Evolutionary conservation across 2,888 invertebrate species (phyloP).

Genomic region (Portevinia maculata): DNA sequence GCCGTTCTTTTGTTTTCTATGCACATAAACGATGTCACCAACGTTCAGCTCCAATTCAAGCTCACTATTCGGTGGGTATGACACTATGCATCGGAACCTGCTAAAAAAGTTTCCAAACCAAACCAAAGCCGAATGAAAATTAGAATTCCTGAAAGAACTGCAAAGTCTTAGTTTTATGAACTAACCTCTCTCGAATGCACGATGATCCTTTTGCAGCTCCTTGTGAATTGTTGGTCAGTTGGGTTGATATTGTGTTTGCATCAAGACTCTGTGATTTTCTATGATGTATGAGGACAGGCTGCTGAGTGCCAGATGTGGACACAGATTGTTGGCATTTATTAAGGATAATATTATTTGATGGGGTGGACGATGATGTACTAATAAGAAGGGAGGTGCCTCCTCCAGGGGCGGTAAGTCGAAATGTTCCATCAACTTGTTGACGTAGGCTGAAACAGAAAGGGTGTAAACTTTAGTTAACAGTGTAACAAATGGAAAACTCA

Average conservation of each 20-base stretch:
- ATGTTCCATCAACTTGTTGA: slow-evolving; percentile 62
- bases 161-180: slow-evolving; percentile 33
- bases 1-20: slow-evolving; percentile 95
- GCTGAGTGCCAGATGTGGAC: slow-evolving; percentile 42
- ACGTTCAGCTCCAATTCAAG: slow-evolving; percentile 95
- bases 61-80: slow-evolving; percentile 97
- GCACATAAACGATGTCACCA: slow-evolving; percentile 95
- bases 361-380: slow-evolving; percentile 61
- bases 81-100: slow-evolving; percentile 94
- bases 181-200: slow-evolving; percentile 83
- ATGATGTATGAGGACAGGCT: slow-evolving; percentile 83
- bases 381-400: slow-evolving; percentile 65
- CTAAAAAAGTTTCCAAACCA: slow-evolving; percentile 74
- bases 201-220: slow-evolving; percentile 79
- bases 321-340: slow-evolving; percentile 67
- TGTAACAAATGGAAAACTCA: slow-evolving; percentile 55
- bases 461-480: not conserved
- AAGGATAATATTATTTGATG: slow-evolving; percentile 60
- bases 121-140: slow-evolving; percentile 27
- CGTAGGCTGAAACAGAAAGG: slow-evolving; percentile 44
- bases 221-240: slow-evolving; percentile 72
- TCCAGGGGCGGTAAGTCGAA: slow-evolving; percentile 62
- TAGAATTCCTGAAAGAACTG: slow-evolving; percentile 43
- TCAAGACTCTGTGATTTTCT: slow-evolving; percentile 93
- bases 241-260: slow-evolving; percentile 84